phyloP scores from a whole-genome alignment of 92 coral and sea anemone genomes.

The Virgularia gustaviana region DNA sequence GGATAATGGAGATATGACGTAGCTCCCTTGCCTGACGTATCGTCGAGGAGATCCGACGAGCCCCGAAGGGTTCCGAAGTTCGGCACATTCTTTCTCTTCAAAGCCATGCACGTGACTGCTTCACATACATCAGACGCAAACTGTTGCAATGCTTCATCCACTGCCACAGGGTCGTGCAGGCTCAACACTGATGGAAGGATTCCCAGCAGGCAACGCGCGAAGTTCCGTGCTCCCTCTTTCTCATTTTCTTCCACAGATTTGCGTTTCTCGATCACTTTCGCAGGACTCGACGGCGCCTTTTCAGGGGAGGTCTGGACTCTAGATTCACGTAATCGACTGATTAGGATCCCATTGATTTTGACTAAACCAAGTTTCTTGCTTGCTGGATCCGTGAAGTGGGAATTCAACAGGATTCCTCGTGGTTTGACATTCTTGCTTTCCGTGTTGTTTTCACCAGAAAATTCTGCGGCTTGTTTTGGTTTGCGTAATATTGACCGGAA shows the following conservation, averaged over 20 bases:
- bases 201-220: conserved; percentile 97
- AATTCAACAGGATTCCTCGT: conserved; percentile 76
- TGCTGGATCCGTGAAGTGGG: conserved; percentile 59
- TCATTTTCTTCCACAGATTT: conserved; percentile 96
- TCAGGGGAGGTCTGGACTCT: conserved; percentile 53
- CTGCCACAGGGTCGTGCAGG: conserved; percentile 78
- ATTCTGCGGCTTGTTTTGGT: conserved; percentile 79
- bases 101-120: conserved; percentile 99
- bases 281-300: conserved; percentile 46
- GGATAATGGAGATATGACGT: conserved; percentile 93
- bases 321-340: conserved; percentile 57
- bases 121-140: conserved; percentile 99
- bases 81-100: conserved; percentile 92
- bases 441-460: conserved; percentile 65
- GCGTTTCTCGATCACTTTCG: conserved; percentile 76
- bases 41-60: conserved; percentile 95
- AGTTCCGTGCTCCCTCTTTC: conserved; percentile 97
- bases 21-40: conserved; percentile 95
- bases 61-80: conserved; percentile 99
- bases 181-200: conserved; percentile 89
- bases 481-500: conserved; percentile 83
- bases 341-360: conserved; percentile 85
- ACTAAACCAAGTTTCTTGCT: conserved; percentile 58
- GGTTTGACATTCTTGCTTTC: conserved; percentile 63
- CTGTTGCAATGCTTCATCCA: conserved; percentile 94